Percentiles rank a stretch among this genome's conserved stretches.
Conservation (phyloP, 1,140 invertebrate genomes). For the Drosophila bipectinata region DNA sequence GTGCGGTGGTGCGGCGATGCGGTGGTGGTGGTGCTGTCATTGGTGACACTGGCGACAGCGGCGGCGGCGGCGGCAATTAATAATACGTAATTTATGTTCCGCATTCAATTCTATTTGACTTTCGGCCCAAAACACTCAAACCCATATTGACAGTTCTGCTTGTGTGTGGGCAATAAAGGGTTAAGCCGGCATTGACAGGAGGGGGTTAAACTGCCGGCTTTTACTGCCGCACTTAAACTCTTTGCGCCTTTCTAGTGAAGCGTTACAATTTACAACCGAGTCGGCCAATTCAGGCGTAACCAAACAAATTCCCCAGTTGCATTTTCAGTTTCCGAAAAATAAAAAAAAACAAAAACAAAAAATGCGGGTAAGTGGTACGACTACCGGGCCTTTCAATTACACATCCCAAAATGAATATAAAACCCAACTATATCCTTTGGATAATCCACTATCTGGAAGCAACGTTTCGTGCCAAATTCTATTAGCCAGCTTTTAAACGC, state of each 20-base stretch:
- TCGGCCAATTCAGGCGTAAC: slow-evolving; percentile 49
- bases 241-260: slow-evolving; percentile 69
- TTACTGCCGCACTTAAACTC: slow-evolving; percentile 65
- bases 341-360: not conserved
- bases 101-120: slow-evolving; percentile 74
- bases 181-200: slow-evolving; percentile 23
- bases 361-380: slow-evolving; percentile 14
- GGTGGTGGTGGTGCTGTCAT: slow-evolving; percentile 19
- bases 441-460: slow-evolving; percentile 48
- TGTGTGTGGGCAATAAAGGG: slow-evolving; percentile 57
- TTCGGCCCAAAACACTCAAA: slow-evolving; percentile 67
- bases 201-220: slow-evolving; percentile 16
- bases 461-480: slow-evolving; percentile 69
- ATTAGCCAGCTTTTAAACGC: slow-evolving; percentile 63
- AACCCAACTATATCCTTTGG: slow-evolving; percentile 12
- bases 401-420: not conserved
- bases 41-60: slow-evolving; percentile 47
- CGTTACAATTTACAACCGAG: slow-evolving; percentile 77
- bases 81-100: slow-evolving; percentile 79
- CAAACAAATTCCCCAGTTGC: slow-evolving; percentile 14
- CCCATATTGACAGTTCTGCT: slow-evolving; percentile 48
- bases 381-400: slow-evolving; percentile 40
- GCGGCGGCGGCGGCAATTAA: slow-evolving; percentile 63
- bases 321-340: not conserved
- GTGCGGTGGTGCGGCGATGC: not conserved